Evolutionary conservation across 2,888 invertebrate species (phyloP).

Genomic region (Romanomermis culicivorax): DNA sequence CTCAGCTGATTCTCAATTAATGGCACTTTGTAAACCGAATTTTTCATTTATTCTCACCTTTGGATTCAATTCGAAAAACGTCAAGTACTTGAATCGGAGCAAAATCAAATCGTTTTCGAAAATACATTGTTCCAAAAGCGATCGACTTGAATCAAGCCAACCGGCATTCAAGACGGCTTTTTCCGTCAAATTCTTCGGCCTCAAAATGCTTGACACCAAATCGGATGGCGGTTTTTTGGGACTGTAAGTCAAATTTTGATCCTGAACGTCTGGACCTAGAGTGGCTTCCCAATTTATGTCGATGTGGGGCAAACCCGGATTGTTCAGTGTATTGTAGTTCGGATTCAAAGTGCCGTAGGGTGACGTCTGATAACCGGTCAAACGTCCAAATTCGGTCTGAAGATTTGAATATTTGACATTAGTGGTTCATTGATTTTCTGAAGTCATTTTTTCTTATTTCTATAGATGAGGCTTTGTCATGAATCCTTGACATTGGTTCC

Average conservation of each 20-base stretch:
- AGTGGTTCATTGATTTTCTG: too few species aligned
- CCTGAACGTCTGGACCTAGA: constrained; percentile 11
- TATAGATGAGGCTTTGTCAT: too few species aligned
- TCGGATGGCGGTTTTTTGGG: constrained; percentile 55
- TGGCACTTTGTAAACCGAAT: too few species aligned
- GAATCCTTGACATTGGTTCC: too few species aligned
- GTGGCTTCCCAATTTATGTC: not conserved
- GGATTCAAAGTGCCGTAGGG: not conserved
- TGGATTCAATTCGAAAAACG: constrained; percentile 88
- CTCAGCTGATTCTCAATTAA: too few species aligned
- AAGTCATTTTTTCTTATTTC: too few species aligned
- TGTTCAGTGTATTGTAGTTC: not conserved
- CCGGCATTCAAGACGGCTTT: constrained; percentile 74
- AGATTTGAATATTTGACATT: too few species aligned
- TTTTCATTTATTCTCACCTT: too few species aligned
- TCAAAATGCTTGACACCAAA: constrained; percentile 47
- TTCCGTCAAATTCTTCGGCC: constrained; percentile 66
- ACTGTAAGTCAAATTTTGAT: constrained; percentile 47
- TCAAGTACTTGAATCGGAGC: constrained; percentile 83
- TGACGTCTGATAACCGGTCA: not conserved
- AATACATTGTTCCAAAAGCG: constrained; percentile 95
- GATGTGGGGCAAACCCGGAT: not conserved
- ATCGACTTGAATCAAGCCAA: constrained; percentile 89
- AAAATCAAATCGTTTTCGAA: constrained; percentile 67
- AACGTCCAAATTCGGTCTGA: too few species aligned